Conservation (phyloP, 2,113 vertebrate genomes). For the Dipodomys ordii region DNA sequence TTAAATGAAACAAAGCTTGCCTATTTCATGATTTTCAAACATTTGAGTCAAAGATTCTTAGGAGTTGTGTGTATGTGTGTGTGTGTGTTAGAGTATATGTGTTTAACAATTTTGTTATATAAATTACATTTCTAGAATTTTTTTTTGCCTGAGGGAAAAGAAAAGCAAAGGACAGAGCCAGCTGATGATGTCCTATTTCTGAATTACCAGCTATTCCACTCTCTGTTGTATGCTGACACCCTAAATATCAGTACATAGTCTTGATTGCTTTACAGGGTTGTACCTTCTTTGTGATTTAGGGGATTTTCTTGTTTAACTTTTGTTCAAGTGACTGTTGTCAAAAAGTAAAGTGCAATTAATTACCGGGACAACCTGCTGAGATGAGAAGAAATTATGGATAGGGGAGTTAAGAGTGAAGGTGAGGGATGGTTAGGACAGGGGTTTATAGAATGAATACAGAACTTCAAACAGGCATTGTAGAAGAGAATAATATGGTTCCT, state of each 20-base stretch:
- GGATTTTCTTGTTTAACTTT: not conserved
- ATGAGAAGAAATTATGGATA: not conserved
- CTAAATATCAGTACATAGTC: not conserved
- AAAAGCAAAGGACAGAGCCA: not conserved
- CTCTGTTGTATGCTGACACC: not conserved
- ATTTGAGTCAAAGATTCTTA: constrained; percentile 17
- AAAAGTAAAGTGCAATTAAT: not conserved
- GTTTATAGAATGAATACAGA: not conserved
- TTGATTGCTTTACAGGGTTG: not conserved
- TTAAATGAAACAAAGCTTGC: constrained; percentile 1
- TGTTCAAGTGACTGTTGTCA: constrained; percentile 4
- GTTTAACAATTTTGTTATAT: constrained; percentile 35
- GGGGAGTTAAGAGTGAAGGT: not conserved
- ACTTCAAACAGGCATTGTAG: not conserved
- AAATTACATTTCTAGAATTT: constrained; percentile 39
- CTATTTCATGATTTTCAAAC: not conserved
- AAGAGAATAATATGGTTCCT: not conserved
- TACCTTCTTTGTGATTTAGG: constrained; percentile 28
- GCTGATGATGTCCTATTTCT: not conserved
- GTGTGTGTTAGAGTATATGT: not conserved
- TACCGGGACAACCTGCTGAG: not conserved
- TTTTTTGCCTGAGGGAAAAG: not conserved
- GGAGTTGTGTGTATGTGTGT: not conserved
- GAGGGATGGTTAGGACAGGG: not conserved
- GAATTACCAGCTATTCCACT: not conserved